These are phyloP conservation scores for Neolamprologus toae DNA, from an alignment of 2,113 vertebrate genomes.

Conservation along the genomic window DNA sequence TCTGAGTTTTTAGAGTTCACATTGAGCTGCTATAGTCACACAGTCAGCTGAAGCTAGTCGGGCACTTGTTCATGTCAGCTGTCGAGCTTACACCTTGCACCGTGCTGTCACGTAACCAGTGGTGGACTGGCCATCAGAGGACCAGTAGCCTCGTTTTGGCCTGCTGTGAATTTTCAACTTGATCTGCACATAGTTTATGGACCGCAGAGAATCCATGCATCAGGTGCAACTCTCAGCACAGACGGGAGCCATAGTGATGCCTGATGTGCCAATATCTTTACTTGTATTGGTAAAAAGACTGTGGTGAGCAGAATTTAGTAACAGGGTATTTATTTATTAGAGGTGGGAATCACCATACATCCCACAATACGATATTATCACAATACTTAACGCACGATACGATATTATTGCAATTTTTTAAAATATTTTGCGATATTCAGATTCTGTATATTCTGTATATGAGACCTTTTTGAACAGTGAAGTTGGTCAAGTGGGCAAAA, in stretches of 20 bases:
- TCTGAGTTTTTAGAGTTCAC: not conserved
- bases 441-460: too few relatives aligned
- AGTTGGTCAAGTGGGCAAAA: not conserved
- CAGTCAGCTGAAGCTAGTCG: too few relatives aligned
- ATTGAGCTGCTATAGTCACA: too few relatives aligned
- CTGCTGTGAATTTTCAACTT: not conserved
- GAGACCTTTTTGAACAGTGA: not conserved
- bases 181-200: not conserved
- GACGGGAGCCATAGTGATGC: not conserved
- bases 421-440: too few relatives aligned
- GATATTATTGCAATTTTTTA: fast-evolving
- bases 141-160: not conserved
- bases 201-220: not conserved
- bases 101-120: not conserved
- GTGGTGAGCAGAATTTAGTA: not conserved
- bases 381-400: too few relatives aligned
- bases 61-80: too few relatives aligned
- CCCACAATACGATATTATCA: fast-evolving
- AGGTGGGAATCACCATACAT: too few relatives aligned
- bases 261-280: not conserved
- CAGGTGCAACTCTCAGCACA: fast-evolving
- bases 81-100: not conserved
- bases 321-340: not conserved
- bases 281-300: not conserved
- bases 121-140: not conserved